Evolutionary conservation across 2,888 invertebrate species (phyloP), one percentile per base, ranked within the genome.

Genomic region (Drosophila aldrichi): DNA sequence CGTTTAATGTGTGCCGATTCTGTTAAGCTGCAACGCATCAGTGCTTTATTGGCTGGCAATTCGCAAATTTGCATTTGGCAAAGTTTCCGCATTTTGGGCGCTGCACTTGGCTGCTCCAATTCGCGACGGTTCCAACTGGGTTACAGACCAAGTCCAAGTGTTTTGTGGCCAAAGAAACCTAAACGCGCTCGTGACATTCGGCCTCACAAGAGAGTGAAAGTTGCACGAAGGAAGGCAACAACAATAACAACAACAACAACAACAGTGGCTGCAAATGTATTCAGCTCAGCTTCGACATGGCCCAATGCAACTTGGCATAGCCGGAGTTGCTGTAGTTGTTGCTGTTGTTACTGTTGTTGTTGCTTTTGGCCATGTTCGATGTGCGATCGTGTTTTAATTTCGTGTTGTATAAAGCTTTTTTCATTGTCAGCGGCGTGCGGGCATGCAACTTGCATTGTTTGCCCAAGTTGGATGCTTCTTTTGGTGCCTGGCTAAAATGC

Each of bases 381-480:
- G 84, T 79, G 80, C 83, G 88, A 86, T 86, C 85, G 89, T 88
- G 85, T 86, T 86, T 86, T 86, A 88, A 80, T 87, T 86, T 86
- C 85, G 87, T 88, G 89, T 86, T 85, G 88, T 81, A 84, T 76
- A 87, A 84, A 64, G 54, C 51, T 60, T 61, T 77, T 80, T 88
- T 88, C 87, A 83, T 84, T 88, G 87, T 84, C 87, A 80, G 88
- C 79, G 79, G 77, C 86, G 84, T 85, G 84, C 88, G 86, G 88
- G 88, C 88, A 88, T 85, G 85, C 83, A 88, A 85, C 77, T 65
- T 79, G 70, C 76, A 73, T 75, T 77, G 70, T 74, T 59, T 66
- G 62, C 40, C 69, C 43, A 69, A 44, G 54, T 74, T 74, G 65
- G 79, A 77, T 74, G 74, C 67, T 68, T 69, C 75, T 78, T 40